A percentile compares a stretch with the other conserved stretches of the same genome.
Conservation (phyloP, 2,113 vertebrate species). For the Morone chrysops region DNA sequence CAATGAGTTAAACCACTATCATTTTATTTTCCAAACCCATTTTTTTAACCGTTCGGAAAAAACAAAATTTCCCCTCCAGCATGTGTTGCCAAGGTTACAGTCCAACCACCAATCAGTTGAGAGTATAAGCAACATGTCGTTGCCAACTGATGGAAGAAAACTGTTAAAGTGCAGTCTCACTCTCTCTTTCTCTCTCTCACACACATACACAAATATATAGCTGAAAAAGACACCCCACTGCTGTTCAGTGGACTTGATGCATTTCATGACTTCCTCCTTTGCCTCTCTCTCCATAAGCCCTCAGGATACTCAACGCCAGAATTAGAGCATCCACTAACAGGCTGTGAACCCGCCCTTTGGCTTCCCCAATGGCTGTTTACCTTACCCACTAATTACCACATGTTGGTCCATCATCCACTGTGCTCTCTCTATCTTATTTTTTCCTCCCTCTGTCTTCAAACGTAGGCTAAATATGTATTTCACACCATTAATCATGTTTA, state of each 20-base stretch:
- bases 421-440: neutral
- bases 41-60: constrained; percentile 31
- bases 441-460: neutral
- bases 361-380: constrained; percentile 68
- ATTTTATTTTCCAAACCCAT: constrained; percentile 38
- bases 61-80: constrained; percentile 32
- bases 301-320: constrained; percentile 39
- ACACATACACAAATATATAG: constrained; percentile 5
- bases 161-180: constrained; percentile 45
- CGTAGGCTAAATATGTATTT: constrained; percentile 25
- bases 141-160: constrained; percentile 43
- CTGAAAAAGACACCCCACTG: constrained; percentile 26
- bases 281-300: constrained; percentile 36
- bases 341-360: constrained; percentile 64
- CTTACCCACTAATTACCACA: constrained; percentile 68
- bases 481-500: constrained; percentile 49
- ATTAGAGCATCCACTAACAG: constrained; percentile 45
- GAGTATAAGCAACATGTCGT: constrained; percentile 46
- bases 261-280: constrained; percentile 38
- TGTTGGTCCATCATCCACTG: constrained; percentile 46
- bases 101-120: constrained; percentile 67
- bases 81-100: constrained; percentile 77
- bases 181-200: neutral
- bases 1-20: constrained; percentile 25
- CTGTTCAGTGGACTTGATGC: constrained; percentile 36